Percentiles rank a stretch among this genome's conserved stretches.
Evolutionary conservation across 2,888 invertebrate genomes (phyloP).

Genomic region (Sussaba pulchella): DNA sequence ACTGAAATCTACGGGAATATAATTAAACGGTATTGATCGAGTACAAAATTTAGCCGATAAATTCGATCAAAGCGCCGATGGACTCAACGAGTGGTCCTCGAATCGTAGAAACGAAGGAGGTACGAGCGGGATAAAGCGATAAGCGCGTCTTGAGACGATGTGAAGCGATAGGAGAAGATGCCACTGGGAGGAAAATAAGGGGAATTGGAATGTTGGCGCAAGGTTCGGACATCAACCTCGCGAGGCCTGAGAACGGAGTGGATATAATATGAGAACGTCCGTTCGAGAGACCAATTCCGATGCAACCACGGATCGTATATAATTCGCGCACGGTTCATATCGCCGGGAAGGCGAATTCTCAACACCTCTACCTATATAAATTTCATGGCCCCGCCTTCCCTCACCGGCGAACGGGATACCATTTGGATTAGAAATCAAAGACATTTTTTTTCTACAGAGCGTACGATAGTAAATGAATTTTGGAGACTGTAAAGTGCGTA

Average conservation of each 20-base stretch:
- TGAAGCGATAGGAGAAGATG: conserved; percentile 64
- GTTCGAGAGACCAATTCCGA: conserved; percentile 68
- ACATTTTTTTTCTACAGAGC: conserved; percentile 4
- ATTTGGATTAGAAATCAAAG: conserved; percentile 28
- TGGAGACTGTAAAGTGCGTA: background rate
- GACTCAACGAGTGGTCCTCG: background rate
- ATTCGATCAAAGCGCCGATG: background rate
- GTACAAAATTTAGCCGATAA: background rate
- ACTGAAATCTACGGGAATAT: background rate
- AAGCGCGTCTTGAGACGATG: conserved; percentile 61
- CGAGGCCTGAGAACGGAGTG: conserved; percentile 64
- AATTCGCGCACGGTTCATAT: conserved; percentile 62
- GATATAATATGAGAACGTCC: conserved; percentile 55
- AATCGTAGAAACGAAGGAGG: conserved; percentile 1
- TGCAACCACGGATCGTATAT: conserved; percentile 60
- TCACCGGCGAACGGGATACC: conserved; percentile 43
- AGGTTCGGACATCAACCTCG: conserved; percentile 80
- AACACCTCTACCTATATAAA: too few species aligned
- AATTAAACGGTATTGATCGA: background rate
- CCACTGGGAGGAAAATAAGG: conserved; percentile 72
- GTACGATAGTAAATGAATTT: background rate
- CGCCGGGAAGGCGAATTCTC: background rate
- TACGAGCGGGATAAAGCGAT: conserved; percentile 22
- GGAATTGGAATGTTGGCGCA: conserved; percentile 79
- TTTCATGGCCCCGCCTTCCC: too few species aligned